Evolutionary conservation across 2,888 invertebrate species (phyloP).

Genomic region (Dasypogon diadema): DNA sequence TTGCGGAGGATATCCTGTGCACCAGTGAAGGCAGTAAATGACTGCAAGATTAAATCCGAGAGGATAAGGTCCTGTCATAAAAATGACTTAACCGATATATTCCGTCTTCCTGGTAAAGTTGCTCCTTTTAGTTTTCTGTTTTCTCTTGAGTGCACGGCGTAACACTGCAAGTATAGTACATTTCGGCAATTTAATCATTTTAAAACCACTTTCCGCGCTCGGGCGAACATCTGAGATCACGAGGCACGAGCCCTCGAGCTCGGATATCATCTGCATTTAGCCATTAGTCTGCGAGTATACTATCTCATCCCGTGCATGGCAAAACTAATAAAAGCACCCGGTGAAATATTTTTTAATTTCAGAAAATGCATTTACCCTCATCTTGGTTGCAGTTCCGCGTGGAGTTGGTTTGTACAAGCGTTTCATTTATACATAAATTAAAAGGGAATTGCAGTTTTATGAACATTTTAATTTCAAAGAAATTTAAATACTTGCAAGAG

Average conservation of each 20-base stretch:
- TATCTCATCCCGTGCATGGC: background rate
- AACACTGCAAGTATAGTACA: background rate
- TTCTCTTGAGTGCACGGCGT: background rate
- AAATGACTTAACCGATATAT: background rate
- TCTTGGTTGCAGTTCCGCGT: background rate
- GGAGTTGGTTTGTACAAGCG: background rate
- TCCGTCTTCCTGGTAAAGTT: background rate
- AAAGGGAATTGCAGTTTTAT: conserved; percentile 29
- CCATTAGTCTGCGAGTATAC: background rate
- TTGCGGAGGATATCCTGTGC: conserved; percentile 5
- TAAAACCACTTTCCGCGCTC: background rate
- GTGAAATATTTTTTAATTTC: conserved; percentile 36
- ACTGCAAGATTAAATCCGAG: conserved; percentile 13
- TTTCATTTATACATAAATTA: conserved; percentile 11
- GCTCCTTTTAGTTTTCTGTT: background rate
- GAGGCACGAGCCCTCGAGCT: background rate
- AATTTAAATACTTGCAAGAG: conserved; percentile 26
- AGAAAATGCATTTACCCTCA: background rate
- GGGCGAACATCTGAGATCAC: background rate
- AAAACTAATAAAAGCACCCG: conserved; percentile 17
- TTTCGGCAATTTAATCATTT: conserved; percentile 4
- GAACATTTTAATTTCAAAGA: conserved; percentile 16
- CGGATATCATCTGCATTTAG: background rate
- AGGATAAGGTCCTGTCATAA: background rate
- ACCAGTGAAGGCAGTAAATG: background rate